Conservation (phyloP, 2,113 vertebrate species). For the Campylomormyrus numenius region DNA sequence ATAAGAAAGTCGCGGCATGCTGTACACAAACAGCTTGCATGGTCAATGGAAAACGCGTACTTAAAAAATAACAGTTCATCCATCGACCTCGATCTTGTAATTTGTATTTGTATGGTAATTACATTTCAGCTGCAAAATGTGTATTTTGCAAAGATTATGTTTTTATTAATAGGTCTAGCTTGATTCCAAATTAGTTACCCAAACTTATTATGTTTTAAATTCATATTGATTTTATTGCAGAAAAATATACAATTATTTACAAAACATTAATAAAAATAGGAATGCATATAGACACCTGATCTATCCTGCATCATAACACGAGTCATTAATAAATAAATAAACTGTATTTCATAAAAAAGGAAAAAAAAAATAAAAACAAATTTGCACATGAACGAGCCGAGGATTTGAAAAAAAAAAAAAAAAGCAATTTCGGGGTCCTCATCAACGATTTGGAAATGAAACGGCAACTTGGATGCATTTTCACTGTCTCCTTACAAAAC, state of each 20-base stretch:
- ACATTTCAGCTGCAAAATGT: not conserved
- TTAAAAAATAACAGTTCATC: not conserved
- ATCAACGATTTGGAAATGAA: slow-evolving; percentile 37
- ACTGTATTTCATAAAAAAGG: slow-evolving; percentile 60
- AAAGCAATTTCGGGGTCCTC: slow-evolving; percentile 26
- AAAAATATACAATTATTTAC: slow-evolving; percentile 95
- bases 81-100: not conserved
- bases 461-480: slow-evolving; percentile 40
- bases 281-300: slow-evolving; percentile 88
- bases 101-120: not conserved
- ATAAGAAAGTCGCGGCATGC: not conserved
- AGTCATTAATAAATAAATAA: slow-evolving; percentile 97
- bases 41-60: not conserved
- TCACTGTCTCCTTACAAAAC: slow-evolving; percentile 34
- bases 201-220: slow-evolving; percentile 36
- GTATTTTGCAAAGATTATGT: not conserved
- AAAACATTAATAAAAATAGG: slow-evolving; percentile 85
- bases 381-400: slow-evolving; percentile 56
- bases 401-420: slow-evolving; percentile 37
- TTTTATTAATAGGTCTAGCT: not conserved
- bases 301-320: slow-evolving; percentile 81
- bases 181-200: not conserved
- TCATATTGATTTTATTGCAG: slow-evolving; percentile 90
- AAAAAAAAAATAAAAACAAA: slow-evolving; percentile 34
- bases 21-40: not conserved